Evolutionary conservation across 1,140 invertebrate species (phyloP).

Genomic region (Pissodes strobi): DNA sequence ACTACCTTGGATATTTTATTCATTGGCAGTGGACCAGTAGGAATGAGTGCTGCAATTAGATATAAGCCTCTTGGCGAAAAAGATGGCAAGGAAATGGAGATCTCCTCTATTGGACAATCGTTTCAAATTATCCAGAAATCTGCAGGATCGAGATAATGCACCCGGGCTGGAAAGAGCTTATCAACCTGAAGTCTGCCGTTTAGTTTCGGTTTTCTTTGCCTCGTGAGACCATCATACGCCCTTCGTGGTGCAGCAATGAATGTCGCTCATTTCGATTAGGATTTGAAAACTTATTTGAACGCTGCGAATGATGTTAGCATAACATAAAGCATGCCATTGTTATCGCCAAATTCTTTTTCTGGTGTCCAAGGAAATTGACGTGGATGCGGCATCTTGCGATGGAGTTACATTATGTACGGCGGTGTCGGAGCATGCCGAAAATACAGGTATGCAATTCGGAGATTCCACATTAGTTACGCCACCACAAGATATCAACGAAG

Average conservation of each 20-base stretch:
- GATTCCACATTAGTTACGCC: constrained; percentile 98
- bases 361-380: constrained; percentile 99
- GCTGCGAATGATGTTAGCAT: constrained; percentile 88
- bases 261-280: constrained; percentile 90
- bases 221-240: constrained; percentile 97
- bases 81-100: too few species aligned
- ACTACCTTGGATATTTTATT: constrained; percentile 96
- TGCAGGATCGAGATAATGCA: constrained; percentile 94
- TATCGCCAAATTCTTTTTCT: constrained; percentile 97
- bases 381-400: constrained; percentile 95
- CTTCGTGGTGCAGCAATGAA: constrained; percentile 99
- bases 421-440: constrained; percentile 98
- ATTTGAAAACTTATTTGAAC: constrained; percentile 90
- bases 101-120: too few species aligned
- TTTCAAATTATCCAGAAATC: too few species aligned
- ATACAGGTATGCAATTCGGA: constrained; percentile 98
- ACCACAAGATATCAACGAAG: constrained; percentile 93
- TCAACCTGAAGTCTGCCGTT: constrained; percentile 83
- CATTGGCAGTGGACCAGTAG: too few species aligned
- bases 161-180: constrained; percentile 94
- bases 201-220: constrained; percentile 95
- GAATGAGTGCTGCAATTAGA: too few species aligned
- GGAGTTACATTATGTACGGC: constrained; percentile 93
- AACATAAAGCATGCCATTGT: constrained; percentile 97
- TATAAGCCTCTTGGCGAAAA: too few species aligned